These are phyloP conservation scores for Varecia variegata DNA, from an alignment of 2,797 vertebrate species.

Conservation along the genomic window DNA sequence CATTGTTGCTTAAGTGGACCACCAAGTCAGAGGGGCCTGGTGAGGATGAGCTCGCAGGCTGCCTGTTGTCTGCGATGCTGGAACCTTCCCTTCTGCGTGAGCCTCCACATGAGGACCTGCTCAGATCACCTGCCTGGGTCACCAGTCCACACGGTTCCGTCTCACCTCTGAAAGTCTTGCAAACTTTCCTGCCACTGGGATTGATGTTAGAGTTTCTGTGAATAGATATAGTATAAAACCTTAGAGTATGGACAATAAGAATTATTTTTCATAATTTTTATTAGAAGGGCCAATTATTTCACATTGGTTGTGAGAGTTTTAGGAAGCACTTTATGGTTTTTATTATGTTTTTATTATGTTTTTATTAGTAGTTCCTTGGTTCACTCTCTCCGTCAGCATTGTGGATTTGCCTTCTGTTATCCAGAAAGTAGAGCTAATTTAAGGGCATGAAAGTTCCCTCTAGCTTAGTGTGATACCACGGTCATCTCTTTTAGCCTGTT, in stretches of 20 bases:
- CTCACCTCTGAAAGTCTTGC: neutral
- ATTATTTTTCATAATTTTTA: neutral
- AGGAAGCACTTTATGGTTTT: neutral
- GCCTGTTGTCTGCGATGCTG: neutral
- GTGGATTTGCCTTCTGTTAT: neutral
- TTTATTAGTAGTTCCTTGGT: neutral
- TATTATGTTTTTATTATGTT: no score
- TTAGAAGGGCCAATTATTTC: neutral
- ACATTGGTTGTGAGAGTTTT: neutral
- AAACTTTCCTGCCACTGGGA: neutral
- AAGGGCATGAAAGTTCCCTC: neutral
- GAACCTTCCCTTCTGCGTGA: neutral
- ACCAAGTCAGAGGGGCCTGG: neutral
- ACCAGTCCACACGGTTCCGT: neutral
- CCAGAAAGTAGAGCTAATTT: neutral
- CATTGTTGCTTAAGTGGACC: neutral
- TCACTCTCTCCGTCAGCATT: neutral
- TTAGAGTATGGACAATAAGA: neutral
- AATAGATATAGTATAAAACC: neutral
- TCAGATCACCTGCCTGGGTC: neutral
- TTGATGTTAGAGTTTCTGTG: neutral
- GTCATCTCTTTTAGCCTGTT: neutral
- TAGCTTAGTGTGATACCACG: neutral
- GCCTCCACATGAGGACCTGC: neutral
- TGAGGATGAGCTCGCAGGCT: neutral